Evolutionary conservation across 2,113 vertebrate species (phyloP).

Genomic region (Steatornis caripensis): DNA sequence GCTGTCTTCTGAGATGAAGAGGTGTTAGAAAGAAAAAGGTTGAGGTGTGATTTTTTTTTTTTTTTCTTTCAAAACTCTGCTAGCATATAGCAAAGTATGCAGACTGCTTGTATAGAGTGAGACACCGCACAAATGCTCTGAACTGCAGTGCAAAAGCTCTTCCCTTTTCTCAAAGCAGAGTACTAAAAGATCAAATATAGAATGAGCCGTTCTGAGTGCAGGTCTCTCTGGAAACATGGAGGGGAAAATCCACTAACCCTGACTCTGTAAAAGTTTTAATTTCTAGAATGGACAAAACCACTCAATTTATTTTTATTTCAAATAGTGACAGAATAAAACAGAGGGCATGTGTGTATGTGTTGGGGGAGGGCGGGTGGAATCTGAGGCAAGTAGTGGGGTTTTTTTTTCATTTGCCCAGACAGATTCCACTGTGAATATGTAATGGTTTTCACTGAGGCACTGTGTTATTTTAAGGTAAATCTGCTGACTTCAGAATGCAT

Average conservation of each 20-base stretch:
- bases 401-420: not conserved
- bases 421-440: slow-evolving; percentile 39
- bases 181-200: not conserved
- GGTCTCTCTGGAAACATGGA: not conserved
- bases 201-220: accelerated
- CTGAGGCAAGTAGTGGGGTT: not conserved
- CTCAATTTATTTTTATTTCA: not conserved
- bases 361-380: not conserved
- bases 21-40: not conserved
- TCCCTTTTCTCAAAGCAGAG: not conserved
- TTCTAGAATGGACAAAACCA: not conserved
- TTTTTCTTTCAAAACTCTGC: not conserved
- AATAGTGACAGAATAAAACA: not conserved
- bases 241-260: not conserved
- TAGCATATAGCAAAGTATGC: not conserved
- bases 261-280: not conserved
- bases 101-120: not conserved
- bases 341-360: not conserved
- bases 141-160: not conserved
- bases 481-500: slow-evolving; percentile 52
- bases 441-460: slow-evolving; percentile 36
- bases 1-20: not conserved
- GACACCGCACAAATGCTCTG: not conserved
- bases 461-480: slow-evolving; percentile 57
- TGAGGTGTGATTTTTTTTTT: not conserved